phyloP scores from a whole-genome alignment of 2,113 vertebrate genomes.

The pig (Sus scrofa) region DNA sequence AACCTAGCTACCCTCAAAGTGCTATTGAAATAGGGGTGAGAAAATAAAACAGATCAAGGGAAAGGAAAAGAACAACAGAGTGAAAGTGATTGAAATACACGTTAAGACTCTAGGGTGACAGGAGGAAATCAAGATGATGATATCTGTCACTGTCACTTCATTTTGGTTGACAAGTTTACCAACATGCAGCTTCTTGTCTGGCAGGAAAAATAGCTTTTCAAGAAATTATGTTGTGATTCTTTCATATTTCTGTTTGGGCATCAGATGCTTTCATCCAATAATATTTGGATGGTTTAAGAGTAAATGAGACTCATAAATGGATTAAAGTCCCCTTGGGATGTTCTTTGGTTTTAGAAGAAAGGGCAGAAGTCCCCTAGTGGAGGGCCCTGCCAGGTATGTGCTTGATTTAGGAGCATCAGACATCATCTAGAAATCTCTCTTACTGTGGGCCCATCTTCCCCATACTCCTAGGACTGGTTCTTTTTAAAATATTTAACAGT shows the following conservation, averaged over 20 bases:
- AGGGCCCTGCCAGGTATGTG: neutral
- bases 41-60: neutral
- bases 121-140: neutral
- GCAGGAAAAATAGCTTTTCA: neutral
- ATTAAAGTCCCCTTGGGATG: neutral
- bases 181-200: constrained; percentile 47
- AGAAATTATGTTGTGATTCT: constrained; percentile 60
- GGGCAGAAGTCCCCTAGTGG: neutral
- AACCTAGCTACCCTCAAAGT: neutral
- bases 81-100: neutral
- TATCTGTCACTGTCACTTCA: neutral
- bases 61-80: neutral
- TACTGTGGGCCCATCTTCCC: neutral
- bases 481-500: neutral
- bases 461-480: neutral
- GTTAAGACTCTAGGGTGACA: neutral
- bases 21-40: neutral
- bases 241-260: constrained; percentile 28
- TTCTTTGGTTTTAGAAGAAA: constrained; percentile 22
- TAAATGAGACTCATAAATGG: neutral
- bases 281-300: constrained; percentile 57
- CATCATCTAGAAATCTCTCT: neutral
- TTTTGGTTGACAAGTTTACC: constrained; percentile 62
- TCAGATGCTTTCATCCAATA: constrained; percentile 37
- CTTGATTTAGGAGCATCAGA: neutral